phyloP scores from a whole-genome alignment of 2,113 vertebrate genomes.

The Butastur rufipennis region DNA sequence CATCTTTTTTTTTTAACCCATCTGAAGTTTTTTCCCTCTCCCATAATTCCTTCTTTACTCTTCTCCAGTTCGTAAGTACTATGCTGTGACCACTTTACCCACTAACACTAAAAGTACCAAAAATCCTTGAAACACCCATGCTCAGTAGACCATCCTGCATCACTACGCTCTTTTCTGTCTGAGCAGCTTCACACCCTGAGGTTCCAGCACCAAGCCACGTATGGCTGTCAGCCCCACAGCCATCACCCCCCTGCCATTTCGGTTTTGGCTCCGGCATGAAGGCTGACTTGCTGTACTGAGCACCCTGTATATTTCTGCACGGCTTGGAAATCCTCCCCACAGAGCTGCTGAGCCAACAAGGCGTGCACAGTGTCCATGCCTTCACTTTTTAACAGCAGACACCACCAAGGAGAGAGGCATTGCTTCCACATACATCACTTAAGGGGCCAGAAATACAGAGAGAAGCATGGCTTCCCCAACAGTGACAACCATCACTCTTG shows the following conservation, averaged over 20 bases:
- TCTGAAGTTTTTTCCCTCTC: background rate
- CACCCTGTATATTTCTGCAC: background rate
- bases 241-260: background rate
- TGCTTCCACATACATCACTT: accelerated
- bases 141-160: background rate
- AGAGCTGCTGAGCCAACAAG: background rate
- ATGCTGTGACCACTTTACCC: background rate
- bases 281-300: background rate
- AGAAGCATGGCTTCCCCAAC: background rate
- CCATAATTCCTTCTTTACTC: background rate
- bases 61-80: background rate
- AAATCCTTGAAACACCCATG: background rate
- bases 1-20: too few relatives aligned
- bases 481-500: background rate
- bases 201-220: background rate
- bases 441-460: background rate
- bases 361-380: accelerated
- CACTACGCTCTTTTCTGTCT: background rate
- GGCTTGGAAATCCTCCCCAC: accelerated
- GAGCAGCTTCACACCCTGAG: background rate
- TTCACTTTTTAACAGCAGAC: background rate
- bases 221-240: background rate
- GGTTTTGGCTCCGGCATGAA: background rate
- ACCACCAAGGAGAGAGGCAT: background rate
- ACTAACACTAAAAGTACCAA: background rate